Base-by-base conservation (phyloP, 2,113 vertebrate species). In the Mormyrus lacerda region DNA sequence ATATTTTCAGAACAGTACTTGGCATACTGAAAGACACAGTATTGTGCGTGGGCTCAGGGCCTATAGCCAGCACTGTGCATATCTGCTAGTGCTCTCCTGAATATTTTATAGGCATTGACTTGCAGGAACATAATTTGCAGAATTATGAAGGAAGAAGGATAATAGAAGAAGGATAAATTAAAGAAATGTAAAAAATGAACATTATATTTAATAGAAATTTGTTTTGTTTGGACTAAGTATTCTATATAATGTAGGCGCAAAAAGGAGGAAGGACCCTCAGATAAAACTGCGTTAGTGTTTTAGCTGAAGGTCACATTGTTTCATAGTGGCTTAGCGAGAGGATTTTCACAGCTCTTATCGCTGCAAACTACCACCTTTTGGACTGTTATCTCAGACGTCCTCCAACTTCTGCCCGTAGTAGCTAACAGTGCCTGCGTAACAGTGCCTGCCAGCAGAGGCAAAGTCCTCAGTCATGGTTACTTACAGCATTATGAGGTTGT, bases 381-480 rank as follows among this genome's bases (percentile, higher is more conserved):
- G 39, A 88, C 58, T 69, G 24, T 73, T 88, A 69, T 88, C 87
- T 73, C 42, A 73, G 44, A 88, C 44, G 24, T 61, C 61, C 50
- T 53, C 87, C 85, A 19, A 27, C 50, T 55, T 47, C 58, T 48
- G 42, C 21, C 17, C 42, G 3, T 88, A 8, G 24, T 8, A 15
- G 35, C 65, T 51, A 79, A 35, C 21, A 44, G 45, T n/a, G 19
- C 27, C 86, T 58, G 86, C 55, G 39, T 55, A 27, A 44, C 19
- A 9, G 31, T 9, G 1, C 35, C 42, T 50, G 15, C 15, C 19
- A 73, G n/a, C 17, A 35, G n/a, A 61, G 87, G 11, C n/a, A 31
- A 73, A 73, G 61, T 69, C 44, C 5, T 17, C 87, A 21, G 42
- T 31, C 51, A 79, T 31, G 15, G 35, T 53, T 87, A 8, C n/a